These are phyloP conservation scores for Bufo gargarizans DNA, from an alignment of 2,113 vertebrate species.

Conservation along the genomic window DNA sequence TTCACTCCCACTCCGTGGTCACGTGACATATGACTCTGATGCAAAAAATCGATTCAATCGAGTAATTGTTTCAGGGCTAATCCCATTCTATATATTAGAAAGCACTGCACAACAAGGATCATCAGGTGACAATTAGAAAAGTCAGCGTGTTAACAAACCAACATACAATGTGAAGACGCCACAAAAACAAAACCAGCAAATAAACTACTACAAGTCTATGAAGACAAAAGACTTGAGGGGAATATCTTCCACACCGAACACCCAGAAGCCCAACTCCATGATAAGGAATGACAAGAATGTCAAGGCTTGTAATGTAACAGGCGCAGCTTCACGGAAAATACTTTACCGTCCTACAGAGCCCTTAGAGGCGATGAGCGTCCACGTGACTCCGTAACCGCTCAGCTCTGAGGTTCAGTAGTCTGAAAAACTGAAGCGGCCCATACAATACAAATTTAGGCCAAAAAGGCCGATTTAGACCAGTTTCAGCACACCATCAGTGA, in stretches of 20 bases:
- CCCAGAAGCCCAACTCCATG: background rate
- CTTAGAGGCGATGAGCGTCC: background rate
- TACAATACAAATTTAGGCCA: too few relatives aligned
- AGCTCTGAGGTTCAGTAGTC: background rate
- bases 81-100: too few relatives aligned
- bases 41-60: too few relatives aligned
- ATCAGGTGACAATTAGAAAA: too few relatives aligned
- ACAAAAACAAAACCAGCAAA: background rate
- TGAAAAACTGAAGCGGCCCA: background rate
- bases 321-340: background rate
- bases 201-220: background rate
- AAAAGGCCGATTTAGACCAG: too few relatives aligned
- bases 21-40: too few relatives aligned
- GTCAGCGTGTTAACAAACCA: too few relatives aligned
- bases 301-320: slow-evolving; percentile 11
- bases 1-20: too few relatives aligned
- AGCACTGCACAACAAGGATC: too few relatives aligned
- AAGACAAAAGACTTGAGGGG: background rate
- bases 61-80: too few relatives aligned
- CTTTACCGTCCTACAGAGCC: background rate
- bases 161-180: too few relatives aligned
- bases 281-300: slow-evolving; percentile 33
- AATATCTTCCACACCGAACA: background rate
- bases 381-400: background rate
- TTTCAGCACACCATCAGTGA: too few relatives aligned